Percentiles rank a stretch among this genome's conserved stretches.
phyloP scores from a whole-genome alignment of 2,113 vertebrate genomes.

The Phrynocephalus versicolor region DNA sequence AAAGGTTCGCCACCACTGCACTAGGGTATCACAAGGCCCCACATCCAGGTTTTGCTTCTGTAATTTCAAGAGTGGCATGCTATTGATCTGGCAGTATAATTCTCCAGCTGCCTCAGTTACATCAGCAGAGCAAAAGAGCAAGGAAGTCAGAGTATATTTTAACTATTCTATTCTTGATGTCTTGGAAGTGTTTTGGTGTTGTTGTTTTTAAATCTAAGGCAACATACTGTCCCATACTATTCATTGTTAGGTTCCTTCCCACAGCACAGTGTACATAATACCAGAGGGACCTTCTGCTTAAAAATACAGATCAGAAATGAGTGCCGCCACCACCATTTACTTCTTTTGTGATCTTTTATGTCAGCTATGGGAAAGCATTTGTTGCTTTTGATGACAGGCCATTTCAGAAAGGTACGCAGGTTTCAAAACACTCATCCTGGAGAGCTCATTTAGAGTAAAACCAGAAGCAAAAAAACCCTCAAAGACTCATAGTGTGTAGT shows the following conservation, averaged over 20 bases:
- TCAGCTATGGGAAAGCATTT: slow-evolving; percentile 35
- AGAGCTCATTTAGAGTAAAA: neutral
- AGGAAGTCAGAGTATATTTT: neutral
- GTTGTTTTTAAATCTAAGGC: slow-evolving; percentile 44
- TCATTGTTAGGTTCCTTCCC: slow-evolving; percentile 36
- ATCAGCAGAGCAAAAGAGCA: neutral
- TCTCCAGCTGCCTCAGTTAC: neutral
- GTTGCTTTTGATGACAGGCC: slow-evolving; percentile 26
- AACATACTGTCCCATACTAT: neutral
- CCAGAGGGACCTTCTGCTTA: slow-evolving; percentile 1
- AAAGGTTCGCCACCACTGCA: too few relatives aligned
- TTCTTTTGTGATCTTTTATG: slow-evolving; percentile 34
- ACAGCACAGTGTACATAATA: neutral
- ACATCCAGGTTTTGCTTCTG: too few relatives aligned
- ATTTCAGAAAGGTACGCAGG: slow-evolving; percentile 24
- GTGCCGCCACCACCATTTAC: neutral
- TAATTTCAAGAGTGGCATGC: too few relatives aligned
- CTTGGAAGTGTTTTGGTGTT: neutral
- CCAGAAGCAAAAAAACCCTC: neutral
- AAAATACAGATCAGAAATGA: neutral
- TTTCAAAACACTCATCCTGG: neutral
- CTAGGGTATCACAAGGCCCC: too few relatives aligned
- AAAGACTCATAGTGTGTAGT: neutral
- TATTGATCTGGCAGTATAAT: too few relatives aligned
- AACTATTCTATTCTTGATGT: slow-evolving; percentile 30